Evolutionary conservation across 1,140 invertebrate species (phyloP).

Genomic region (Pogonognathellus flavescens): DNA sequence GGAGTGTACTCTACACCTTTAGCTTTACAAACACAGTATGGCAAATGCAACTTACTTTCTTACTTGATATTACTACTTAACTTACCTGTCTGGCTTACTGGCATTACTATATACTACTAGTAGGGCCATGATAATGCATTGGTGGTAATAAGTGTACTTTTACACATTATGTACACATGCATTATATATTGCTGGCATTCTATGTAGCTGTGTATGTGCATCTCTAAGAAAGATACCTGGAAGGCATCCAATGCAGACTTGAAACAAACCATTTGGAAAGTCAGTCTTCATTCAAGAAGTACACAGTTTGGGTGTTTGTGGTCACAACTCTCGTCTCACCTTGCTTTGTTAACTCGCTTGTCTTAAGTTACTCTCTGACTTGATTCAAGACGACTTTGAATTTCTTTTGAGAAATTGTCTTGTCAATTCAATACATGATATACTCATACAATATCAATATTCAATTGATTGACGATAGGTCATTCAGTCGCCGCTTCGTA

Average conservation of each 20-base stretch:
- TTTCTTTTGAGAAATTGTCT: not conserved
- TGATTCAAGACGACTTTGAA: not conserved
- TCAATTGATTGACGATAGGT: not conserved
- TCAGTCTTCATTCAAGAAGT: conserved; percentile 51
- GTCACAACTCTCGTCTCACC: conserved; percentile 32
- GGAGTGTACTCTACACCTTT: not conserved
- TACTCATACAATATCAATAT: not conserved
- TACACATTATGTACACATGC: too few species aligned
- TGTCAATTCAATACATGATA: too few species aligned
- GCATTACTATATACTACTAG: too few species aligned
- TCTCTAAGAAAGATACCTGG: conserved; percentile 23
- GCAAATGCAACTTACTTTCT: conserved; percentile 8
- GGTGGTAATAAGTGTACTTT: too few species aligned
- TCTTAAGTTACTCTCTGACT: not conserved
- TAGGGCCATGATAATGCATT: too few species aligned
- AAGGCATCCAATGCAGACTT: conserved; percentile 39
- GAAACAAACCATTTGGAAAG: conserved; percentile 49
- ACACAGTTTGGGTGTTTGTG: conserved; percentile 54
- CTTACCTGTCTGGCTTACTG: too few species aligned
- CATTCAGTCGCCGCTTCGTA: too few species aligned
- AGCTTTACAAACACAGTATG: not conserved
- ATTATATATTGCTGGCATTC: too few species aligned
- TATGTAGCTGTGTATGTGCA: too few species aligned
- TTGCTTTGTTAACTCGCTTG: not conserved
- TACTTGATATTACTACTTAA: too few species aligned